phyloP scores from a whole-genome alignment of 2,888 invertebrate species.

The Synanthedon vespiformis region DNA sequence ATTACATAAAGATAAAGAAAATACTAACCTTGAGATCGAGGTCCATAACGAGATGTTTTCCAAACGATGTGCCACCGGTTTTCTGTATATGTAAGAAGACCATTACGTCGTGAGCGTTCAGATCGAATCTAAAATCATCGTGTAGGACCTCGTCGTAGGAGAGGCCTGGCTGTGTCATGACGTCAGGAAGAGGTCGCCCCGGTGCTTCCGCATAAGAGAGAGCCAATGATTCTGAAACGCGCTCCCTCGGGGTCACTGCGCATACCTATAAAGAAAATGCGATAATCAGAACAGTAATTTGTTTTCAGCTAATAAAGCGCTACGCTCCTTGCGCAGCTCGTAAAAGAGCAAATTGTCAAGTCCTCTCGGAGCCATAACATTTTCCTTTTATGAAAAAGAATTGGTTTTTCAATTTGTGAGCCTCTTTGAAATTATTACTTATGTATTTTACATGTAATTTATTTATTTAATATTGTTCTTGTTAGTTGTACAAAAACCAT shows the following conservation, averaged over 20 bases:
- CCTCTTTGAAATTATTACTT: no score
- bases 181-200: conserved; percentile 63
- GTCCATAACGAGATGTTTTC: conserved; percentile 95
- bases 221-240: conserved; percentile 67
- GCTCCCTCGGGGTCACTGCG: conserved; percentile 76
- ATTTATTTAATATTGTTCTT: no score
- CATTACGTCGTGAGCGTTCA: conserved; percentile 95
- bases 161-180: conserved; percentile 74
- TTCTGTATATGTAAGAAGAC: conserved; percentile 99
- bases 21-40: conserved; percentile 78
- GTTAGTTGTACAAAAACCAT: no score
- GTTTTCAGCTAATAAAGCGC: no score
- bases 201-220: conserved; percentile 63
- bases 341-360: neutral
- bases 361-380: conserved; percentile 1
- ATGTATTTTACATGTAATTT: no score
- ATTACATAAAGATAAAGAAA: neutral
- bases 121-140: conserved; percentile 89
- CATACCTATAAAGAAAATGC: conserved; percentile 70
- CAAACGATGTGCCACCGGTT: conserved; percentile 98
- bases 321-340: no score
- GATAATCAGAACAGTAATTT: no score
- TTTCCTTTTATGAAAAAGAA: neutral
- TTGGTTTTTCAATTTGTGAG: no score
- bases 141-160: conserved; percentile 90